These are phyloP conservation scores for Eristalis arbustorum DNA, from an alignment of 2,888 invertebrate species.

Conservation along the genomic window DNA sequence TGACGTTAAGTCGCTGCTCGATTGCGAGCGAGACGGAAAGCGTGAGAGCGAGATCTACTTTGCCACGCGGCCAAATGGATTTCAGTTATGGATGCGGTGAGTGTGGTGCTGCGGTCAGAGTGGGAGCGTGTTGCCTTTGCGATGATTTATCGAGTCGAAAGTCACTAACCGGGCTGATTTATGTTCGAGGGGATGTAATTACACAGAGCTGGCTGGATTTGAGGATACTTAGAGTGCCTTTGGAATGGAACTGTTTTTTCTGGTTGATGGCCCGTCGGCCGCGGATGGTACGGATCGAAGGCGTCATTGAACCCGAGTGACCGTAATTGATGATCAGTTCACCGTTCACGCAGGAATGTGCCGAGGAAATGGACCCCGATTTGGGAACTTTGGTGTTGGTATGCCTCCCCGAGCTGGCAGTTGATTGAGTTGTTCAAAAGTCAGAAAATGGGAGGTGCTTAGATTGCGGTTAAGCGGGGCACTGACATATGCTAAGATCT, in stretches of 20 bases:
- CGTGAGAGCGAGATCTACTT: not conserved
- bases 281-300: not conserved
- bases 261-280: not conserved
- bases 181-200: slow-evolving; percentile 11
- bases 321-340: slow-evolving; percentile 63
- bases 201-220: not conserved
- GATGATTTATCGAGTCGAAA: slow-evolving; percentile 33
- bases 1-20: not conserved
- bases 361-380: not conserved
- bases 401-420: too few relatives aligned
- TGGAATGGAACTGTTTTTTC: not conserved
- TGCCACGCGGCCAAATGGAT: not conserved
- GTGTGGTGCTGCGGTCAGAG: slow-evolving; percentile 7
- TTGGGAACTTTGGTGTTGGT: too few relatives aligned
- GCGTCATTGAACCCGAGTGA: not conserved
- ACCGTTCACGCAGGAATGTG: slow-evolving; percentile 63
- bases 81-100: slow-evolving; percentile 13
- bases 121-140: not conserved
- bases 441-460: too few relatives aligned
- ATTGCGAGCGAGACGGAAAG: not conserved
- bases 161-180: not conserved
- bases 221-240: not conserved
- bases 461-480: too few relatives aligned
- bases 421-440: too few relatives aligned
- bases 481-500: too few relatives aligned